Evolutionary conservation across 2,113 vertebrate species (phyloP).

Genomic region (Ramphastos sulfuratus): DNA sequence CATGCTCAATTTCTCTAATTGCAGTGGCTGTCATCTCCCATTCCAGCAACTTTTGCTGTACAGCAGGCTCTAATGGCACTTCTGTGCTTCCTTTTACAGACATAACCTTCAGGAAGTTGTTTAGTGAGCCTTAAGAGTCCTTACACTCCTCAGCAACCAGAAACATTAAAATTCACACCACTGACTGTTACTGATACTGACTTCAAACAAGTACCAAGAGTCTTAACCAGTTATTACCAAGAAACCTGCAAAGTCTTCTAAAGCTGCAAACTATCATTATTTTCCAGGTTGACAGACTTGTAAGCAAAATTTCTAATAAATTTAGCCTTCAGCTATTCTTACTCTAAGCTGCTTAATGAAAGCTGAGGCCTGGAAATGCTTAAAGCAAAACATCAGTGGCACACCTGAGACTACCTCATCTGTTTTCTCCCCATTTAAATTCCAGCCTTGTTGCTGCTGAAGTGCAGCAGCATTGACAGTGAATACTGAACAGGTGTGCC

Average conservation of each 20-base stretch:
- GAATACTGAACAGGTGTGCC: constrained; percentile 45
- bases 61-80: not conserved
- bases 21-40: not conserved
- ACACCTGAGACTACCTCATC: constrained; percentile 48
- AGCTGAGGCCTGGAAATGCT: constrained; percentile 13
- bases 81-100: not conserved
- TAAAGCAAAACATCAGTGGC: not conserved
- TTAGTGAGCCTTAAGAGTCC: not conserved
- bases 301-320: constrained; percentile 49
- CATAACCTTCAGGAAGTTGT: not conserved
- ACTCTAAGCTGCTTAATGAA: not conserved
- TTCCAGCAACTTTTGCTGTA: not conserved
- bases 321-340: constrained; percentile 5
- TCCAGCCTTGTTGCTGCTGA: constrained; percentile 27
- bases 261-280: not conserved
- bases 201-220: not conserved
- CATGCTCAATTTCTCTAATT: not conserved
- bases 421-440: constrained; percentile 41
- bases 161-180: not conserved
- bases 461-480: constrained; percentile 14
- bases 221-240: not conserved
- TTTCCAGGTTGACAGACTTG: constrained; percentile 18
- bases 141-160: not conserved
- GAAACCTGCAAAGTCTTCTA: not conserved
- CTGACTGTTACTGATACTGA: not conserved